Percentiles rank a stretch among this genome's conserved stretches.
Conservation (phyloP, 2,113 vertebrate genomes). For the Ctenomys sociabilis region DNA sequence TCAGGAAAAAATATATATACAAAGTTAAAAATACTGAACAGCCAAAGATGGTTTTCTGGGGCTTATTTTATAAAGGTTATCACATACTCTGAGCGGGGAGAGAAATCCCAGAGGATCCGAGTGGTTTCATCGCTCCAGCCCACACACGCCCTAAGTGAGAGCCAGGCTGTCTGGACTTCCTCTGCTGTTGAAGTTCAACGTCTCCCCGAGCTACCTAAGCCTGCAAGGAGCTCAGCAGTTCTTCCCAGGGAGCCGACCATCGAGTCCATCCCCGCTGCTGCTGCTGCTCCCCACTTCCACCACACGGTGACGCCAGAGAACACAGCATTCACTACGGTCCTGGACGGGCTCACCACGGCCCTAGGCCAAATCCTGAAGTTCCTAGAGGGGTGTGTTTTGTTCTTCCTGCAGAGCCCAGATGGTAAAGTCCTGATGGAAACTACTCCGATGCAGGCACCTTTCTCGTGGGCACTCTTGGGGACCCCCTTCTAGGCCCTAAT, state of each 20-base stretch:
- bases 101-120: not conserved
- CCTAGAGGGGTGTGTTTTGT: not conserved
- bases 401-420: not conserved
- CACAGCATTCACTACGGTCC: not conserved
- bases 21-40: not conserved
- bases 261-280: not conserved
- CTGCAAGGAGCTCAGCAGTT: not conserved
- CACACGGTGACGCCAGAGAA: not conserved
- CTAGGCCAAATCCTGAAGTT: not conserved
- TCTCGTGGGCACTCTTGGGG: not conserved
- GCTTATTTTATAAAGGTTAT: not conserved
- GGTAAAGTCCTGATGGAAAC: not conserved
- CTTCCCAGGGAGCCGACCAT: not conserved
- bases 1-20: not conserved
- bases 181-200: not conserved
- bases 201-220: not conserved
- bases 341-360: too few species aligned
- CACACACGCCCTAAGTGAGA: not conserved
- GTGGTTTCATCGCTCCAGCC: not conserved
- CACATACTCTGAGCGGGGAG: not conserved
- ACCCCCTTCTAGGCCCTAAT: not conserved
- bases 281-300: not conserved
- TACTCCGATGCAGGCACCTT: not conserved
- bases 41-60: not conserved
- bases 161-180: not conserved